These are phyloP conservation scores for Daboia siamensis DNA, from an alignment of 2,113 vertebrate species.

Conservation along the genomic window DNA sequence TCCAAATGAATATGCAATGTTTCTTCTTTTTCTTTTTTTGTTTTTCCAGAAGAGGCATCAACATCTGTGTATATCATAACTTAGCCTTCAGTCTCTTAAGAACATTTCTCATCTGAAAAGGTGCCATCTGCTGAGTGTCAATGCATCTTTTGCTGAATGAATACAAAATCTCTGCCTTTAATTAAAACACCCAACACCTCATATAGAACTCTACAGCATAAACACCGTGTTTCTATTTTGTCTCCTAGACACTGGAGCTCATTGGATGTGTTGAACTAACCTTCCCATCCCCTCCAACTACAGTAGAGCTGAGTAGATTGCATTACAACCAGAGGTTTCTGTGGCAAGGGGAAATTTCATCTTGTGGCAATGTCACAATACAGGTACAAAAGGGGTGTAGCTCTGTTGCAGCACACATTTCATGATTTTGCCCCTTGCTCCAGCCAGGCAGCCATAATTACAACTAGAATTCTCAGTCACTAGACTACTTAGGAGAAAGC, in stretches of 20 bases:
- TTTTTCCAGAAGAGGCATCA: background rate
- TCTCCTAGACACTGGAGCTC: background rate
- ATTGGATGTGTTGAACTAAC: background rate
- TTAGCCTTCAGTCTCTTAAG: conserved; percentile 3
- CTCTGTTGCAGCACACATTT: background rate
- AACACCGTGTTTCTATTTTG: background rate
- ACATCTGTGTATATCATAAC: conserved; percentile 14
- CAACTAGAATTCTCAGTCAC: background rate
- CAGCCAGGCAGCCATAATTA: background rate
- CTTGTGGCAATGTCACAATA: background rate
- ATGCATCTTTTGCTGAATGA: background rate
- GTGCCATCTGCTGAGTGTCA: conserved; percentile 13
- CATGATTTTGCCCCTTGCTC: background rate
- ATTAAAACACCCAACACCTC: background rate
- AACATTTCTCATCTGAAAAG: conserved; percentile 19
- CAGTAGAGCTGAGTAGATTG: background rate
- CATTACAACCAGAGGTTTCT: background rate
- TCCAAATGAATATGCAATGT: conserved; percentile 12
- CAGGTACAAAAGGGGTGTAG: background rate
- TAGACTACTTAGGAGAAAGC: background rate
- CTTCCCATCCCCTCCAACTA: background rate
- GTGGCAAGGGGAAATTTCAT: background rate
- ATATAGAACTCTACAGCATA: background rate
- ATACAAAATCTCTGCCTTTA: background rate
- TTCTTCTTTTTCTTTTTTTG: background rate